A percentile compares a stretch with the other conserved stretches of the same genome.
phyloP scores from a whole-genome alignment of 92 coral and sea anemone species.

The Parazoanthus darwini region DNA sequence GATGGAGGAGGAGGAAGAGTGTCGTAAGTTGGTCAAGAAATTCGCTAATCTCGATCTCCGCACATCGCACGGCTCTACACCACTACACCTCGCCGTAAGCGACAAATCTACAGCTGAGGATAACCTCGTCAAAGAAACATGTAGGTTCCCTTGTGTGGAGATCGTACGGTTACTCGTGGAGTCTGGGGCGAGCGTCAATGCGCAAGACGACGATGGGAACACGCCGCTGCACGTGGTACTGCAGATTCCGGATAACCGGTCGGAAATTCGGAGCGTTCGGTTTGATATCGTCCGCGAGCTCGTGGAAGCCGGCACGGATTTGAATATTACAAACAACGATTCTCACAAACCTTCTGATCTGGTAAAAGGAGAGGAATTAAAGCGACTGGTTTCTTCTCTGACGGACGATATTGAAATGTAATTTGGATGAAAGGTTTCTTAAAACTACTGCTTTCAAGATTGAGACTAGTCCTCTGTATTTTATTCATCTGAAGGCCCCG shows the following conservation, averaged over 20 bases:
- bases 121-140: conserved; percentile 38
- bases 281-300: conserved; percentile 60
- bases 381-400: conserved; percentile 25
- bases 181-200: conserved; percentile 63
- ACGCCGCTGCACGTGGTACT: conserved; percentile 61
- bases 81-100: conserved; percentile 58
- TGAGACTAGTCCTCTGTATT: no score
- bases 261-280: conserved; percentile 51
- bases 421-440: no score
- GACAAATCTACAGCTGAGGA: conserved; percentile 49
- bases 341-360: conserved; percentile 28
- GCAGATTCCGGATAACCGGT: conserved; percentile 36
- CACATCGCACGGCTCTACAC: conserved; percentile 34
- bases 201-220: conserved; percentile 51
- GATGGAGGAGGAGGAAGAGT: conserved; percentile 56
- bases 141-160: conserved; percentile 58
- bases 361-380: conserved; percentile 23
- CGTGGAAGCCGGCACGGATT: conserved; percentile 58
- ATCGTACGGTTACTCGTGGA: conserved; percentile 55
- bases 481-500: no score
- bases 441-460: no score
- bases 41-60: conserved; percentile 52
- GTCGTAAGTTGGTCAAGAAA: conserved; percentile 53
- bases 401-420: conserved; percentile 43
- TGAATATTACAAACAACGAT: conserved; percentile 48